Base-by-base conservation (phyloP, 1,140 invertebrate species). In the Coptotermes formosanus region DNA sequence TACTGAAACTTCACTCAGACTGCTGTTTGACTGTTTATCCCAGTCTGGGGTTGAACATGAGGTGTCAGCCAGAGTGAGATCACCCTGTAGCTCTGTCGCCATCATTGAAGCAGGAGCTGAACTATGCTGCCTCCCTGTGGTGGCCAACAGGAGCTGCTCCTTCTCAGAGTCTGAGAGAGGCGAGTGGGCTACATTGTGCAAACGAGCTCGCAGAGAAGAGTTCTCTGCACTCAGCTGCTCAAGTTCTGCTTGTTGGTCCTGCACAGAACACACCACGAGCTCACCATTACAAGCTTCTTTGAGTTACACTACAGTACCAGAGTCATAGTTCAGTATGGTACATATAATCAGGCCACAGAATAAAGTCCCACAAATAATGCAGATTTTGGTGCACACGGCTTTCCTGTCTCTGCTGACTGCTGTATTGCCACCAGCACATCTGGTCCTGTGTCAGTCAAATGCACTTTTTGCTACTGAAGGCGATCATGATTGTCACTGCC, bases 1-100 rank as follows among this genome's bases (percentile, higher is more conserved):
- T 85, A 98, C 96, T 19, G 97, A 98, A 25, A 98, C 95, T 91
- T 98, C 97, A 89, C 96, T 97, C 43, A 96, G 93, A 44, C 96
- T 97, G 85, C 95, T 95, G 30, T 94, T 93, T 44, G 96, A 97
- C 89, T 96, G 95, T 89, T 97, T 97, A 89, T 97, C 97, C 97
- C 97, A 98, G 88, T 97, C 96, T 6, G 95, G 95, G 1, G 94
- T 94, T 59, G 94, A 93, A 85, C 93, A 94, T 30, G 94, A 92
- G 48, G 94, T 93, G 88, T 93, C 93, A 87, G 94, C 93, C 32
- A 52, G 48, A n/a, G 44, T 55, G 45, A 8, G 4, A 30, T 84
- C n/a, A 84, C 83, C n/a, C 44, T 84, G 83, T 52, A 52, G 32
- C 48, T 52, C 30, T 30, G 83, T 59, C 48, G 83, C 52, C n/a